These are phyloP conservation scores for Pseudochromis fuscus DNA, from an alignment of 2,797 vertebrate genomes.

Conservation along the genomic window DNA sequence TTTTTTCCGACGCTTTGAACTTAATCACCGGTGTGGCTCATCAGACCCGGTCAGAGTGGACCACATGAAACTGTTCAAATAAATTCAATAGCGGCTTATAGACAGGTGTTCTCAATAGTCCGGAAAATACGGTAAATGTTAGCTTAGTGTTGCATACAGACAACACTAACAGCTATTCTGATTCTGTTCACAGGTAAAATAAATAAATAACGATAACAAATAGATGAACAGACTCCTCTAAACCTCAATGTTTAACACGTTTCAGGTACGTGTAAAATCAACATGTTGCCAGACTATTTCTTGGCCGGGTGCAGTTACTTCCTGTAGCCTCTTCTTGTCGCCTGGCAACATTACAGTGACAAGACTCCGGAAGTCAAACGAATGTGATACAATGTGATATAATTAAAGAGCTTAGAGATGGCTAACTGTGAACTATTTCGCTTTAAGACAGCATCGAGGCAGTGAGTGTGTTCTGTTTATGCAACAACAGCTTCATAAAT, in stretches of 20 bases:
- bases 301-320: not conserved
- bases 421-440: not conserved
- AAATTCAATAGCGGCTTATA: too few relatives aligned
- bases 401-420: not conserved
- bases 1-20: too few relatives aligned
- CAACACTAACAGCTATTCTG: not conserved
- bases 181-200: too few relatives aligned
- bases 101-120: too few relatives aligned
- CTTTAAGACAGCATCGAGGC: not conserved
- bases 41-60: too few relatives aligned
- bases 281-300: not conserved
- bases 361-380: not conserved
- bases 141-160: not conserved
- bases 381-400: not conserved
- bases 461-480: not conserved
- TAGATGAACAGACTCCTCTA: not conserved
- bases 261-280: not conserved
- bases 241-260: not conserved
- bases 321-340: not conserved
- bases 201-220: not conserved
- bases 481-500: conserved; percentile 27
- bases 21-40: too few relatives aligned
- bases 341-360: not conserved
- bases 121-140: too few relatives aligned
- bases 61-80: too few relatives aligned